Evolutionary conservation across 2,797 vertebrate genomes (phyloP).

Genomic region (Ambastaia sidthimunki): DNA sequence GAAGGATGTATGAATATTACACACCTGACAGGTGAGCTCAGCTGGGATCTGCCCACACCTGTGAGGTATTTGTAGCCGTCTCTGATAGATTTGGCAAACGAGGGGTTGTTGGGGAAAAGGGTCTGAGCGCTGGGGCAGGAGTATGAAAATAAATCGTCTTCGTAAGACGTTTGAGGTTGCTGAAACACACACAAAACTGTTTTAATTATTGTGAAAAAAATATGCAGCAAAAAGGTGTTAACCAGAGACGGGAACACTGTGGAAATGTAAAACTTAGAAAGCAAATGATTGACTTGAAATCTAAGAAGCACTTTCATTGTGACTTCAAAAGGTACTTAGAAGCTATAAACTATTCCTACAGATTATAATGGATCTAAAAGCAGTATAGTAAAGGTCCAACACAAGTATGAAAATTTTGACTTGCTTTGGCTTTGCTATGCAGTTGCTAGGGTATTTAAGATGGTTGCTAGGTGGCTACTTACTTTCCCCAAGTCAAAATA

Average conservation of each 20-base stretch:
- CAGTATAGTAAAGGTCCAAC: neutral
- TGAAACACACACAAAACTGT: conserved; percentile 52
- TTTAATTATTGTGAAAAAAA: too few relatives aligned
- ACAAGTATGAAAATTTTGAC: too few relatives aligned
- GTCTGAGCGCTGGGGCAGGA: conserved; percentile 83
- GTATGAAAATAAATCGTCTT: conserved; percentile 79
- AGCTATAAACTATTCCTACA: neutral
- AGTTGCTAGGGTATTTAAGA: too few relatives aligned
- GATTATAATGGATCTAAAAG: neutral
- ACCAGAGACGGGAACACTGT: too few relatives aligned
- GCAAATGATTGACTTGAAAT: too few relatives aligned
- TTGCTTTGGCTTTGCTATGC: too few relatives aligned
- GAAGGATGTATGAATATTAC: neutral
- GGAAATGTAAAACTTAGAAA: too few relatives aligned
- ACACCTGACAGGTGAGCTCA: conserved; percentile 74
- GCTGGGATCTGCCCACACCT: conserved; percentile 77
- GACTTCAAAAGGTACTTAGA: too few relatives aligned
- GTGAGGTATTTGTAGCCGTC: conserved; percentile 85
- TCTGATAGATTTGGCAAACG: conserved; percentile 83
- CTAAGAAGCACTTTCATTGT: too few relatives aligned
- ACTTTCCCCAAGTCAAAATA: too few relatives aligned
- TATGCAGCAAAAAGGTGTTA: too few relatives aligned
- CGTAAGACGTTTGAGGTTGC: conserved; percentile 61
- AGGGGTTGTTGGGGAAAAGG: conserved; percentile 84
- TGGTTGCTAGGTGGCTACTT: too few relatives aligned